A percentile compares a stretch with the other conserved stretches of the same genome.
Evolutionary conservation across 53 echinoderm and acorn worm genomes (phyloP).

Genomic region (Crossaster papposus): DNA sequence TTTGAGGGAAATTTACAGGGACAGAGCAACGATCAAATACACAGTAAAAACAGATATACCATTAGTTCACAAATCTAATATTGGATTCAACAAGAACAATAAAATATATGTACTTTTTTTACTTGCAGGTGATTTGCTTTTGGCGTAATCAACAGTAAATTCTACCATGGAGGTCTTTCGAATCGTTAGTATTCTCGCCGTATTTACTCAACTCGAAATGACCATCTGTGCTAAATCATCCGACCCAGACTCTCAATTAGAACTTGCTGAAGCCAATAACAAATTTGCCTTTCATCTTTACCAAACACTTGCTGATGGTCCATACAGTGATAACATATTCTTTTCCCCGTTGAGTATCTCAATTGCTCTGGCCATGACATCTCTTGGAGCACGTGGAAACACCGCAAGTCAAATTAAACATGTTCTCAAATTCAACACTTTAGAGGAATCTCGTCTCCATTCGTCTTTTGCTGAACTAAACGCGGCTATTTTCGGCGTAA

Average conservation of each 20-base stretch:
- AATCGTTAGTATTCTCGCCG: background rate
- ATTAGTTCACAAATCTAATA: too few species aligned
- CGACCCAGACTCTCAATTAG: background rate
- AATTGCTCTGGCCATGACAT: conserved; percentile 81
- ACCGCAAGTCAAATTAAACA: conserved; percentile 78
- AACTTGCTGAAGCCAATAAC: conserved; percentile 55
- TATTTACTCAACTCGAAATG: background rate
- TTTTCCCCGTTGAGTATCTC: conserved; percentile 88
- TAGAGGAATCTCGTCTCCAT: conserved; percentile 65
- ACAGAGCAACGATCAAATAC: too few species aligned
- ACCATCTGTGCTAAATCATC: background rate
- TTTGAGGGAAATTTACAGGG: too few species aligned
- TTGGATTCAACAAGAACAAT: too few species aligned
- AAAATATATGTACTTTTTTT: background rate
- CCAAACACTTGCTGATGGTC: conserved; percentile 10
- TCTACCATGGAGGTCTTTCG: background rate
- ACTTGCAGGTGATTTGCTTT: background rate
- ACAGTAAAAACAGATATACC: too few species aligned
- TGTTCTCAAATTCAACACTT: conserved; percentile 62
- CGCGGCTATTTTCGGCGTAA: conserved; percentile 26
- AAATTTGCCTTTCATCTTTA: conserved; percentile 64
- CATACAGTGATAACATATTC: conserved; percentile 68
- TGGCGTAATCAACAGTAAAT: background rate
- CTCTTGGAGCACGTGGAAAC: conserved; percentile 78
- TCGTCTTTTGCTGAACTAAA: conserved; percentile 71